A percentile compares a stretch with the other conserved stretches of the same genome.
phyloP scores from a whole-genome alignment of 2,888 invertebrate genomes.

The Hermaeophaga mercurialis region DNA sequence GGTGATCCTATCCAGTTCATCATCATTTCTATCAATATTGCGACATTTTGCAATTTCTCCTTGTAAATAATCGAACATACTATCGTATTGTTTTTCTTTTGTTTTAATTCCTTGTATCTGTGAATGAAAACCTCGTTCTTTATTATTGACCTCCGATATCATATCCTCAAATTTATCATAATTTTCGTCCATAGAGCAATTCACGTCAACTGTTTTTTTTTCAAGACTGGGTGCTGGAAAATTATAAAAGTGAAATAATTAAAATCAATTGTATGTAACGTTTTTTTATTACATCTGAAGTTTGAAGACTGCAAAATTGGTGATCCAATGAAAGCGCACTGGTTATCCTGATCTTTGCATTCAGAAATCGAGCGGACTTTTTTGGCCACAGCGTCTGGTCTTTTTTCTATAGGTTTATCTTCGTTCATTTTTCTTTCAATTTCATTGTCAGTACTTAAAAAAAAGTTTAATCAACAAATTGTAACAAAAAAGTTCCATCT shows the following conservation, averaged over 20 bases:
- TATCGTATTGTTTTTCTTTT: slow-evolving; percentile 70
- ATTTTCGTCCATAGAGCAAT: too few species aligned
- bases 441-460: too few species aligned
- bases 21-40: not conserved
- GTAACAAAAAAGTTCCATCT: not conserved
- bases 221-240: not conserved
- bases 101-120: slow-evolving; percentile 68
- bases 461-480: too few species aligned
- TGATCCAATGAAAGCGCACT: slow-evolving; percentile 41
- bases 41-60: not conserved
- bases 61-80: not conserved
- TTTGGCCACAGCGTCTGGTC: too few species aligned
- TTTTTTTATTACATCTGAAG: slow-evolving; percentile 12
- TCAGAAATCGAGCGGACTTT: slow-evolving; percentile 19
- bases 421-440: too few species aligned
- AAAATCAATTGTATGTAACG: not conserved
- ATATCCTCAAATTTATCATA: slow-evolving; percentile 49
- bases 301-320: slow-evolving; percentile 26
- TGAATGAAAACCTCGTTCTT: slow-evolving; percentile 65
- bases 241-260: not conserved
- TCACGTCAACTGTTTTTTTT: not conserved
- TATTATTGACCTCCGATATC: slow-evolving; percentile 60
- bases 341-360: slow-evolving; percentile 31
- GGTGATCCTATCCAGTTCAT: slow-evolving; percentile 39
- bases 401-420: too few species aligned